phyloP scores from a whole-genome alignment of 2,797 vertebrate species.

The Sebastes ruberrimus region DNA sequence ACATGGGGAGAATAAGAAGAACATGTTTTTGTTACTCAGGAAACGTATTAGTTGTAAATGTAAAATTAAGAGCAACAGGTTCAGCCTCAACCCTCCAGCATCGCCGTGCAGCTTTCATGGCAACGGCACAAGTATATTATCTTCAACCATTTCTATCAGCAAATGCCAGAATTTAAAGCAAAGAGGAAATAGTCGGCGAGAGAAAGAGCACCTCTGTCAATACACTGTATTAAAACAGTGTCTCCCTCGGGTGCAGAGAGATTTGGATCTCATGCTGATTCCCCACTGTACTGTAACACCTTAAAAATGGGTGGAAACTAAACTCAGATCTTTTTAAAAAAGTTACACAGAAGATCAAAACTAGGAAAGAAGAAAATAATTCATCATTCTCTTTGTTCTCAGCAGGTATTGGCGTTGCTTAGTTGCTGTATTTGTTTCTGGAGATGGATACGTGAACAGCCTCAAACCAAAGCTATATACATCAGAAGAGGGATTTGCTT shows the following conservation, averaged over 20 bases:
- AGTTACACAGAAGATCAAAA: conserved; percentile 2
- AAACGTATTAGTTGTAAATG: neutral
- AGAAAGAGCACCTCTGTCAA: neutral
- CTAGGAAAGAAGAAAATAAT: neutral
- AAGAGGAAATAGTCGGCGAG: neutral
- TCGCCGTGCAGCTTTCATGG: neutral
- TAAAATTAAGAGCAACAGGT: neutral
- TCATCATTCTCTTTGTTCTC: conserved; percentile 25
- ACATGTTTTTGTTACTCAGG: neutral
- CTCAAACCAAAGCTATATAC: conserved; percentile 10
- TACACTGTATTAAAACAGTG: neutral
- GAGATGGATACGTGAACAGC: neutral
- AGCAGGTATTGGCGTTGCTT: neutral
- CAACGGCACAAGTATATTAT: neutral
- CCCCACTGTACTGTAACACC: neutral
- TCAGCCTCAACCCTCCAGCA: neutral
- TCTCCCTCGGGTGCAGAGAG: neutral
- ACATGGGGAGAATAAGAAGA: neutral
- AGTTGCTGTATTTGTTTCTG: neutral
- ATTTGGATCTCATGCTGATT: neutral
- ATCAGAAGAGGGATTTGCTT: neutral
- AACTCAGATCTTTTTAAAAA: neutral
- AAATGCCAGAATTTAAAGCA: neutral
- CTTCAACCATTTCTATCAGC: neutral
- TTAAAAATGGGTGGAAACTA: neutral